Percentiles rank a stretch among this genome's conserved stretches.
These are phyloP conservation scores for Thereuonema tuberculata DNA, from an alignment of 1,140 invertebrate species.

Conservation along the genomic window DNA sequence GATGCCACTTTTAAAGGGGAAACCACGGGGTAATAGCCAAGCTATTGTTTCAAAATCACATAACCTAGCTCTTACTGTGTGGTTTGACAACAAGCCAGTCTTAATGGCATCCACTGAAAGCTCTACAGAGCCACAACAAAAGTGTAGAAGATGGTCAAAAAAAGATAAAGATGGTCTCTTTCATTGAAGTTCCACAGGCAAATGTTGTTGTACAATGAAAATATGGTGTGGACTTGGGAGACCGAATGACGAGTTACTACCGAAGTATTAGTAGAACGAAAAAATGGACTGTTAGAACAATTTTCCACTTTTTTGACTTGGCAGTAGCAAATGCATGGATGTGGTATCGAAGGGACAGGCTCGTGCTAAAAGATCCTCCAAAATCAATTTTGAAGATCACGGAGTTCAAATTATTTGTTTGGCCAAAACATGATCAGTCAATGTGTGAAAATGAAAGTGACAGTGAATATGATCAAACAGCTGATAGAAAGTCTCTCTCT, in stretches of 20 bases:
- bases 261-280: slow-evolving; percentile 15
- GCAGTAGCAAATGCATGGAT: slow-evolving; percentile 19
- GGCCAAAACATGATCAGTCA: not conserved
- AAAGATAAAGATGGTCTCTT: not conserved
- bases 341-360: slow-evolving; percentile 9
- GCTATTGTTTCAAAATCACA: not conserved
- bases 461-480: not conserved
- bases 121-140: not conserved
- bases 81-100: not conserved
- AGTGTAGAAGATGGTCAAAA: not conserved
- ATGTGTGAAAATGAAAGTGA: not conserved
- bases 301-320: slow-evolving; percentile 17
- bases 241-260: slow-evolving; percentile 15
- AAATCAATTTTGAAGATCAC: not conserved
- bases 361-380: not conserved
- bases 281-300: slow-evolving; percentile 20
- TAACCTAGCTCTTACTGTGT: not conserved
- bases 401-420: no score
- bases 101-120: not conserved
- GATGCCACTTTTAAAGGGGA: not conserved
- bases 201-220: no score
- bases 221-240: slow-evolving; percentile 19
- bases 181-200: no score
- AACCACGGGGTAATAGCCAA: not conserved
- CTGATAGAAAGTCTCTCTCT: not conserved